Percentiles rank a stretch among this genome's conserved stretches.
phyloP scores from a whole-genome alignment of 2,797 vertebrate species.

The Remorina albescens region DNA sequence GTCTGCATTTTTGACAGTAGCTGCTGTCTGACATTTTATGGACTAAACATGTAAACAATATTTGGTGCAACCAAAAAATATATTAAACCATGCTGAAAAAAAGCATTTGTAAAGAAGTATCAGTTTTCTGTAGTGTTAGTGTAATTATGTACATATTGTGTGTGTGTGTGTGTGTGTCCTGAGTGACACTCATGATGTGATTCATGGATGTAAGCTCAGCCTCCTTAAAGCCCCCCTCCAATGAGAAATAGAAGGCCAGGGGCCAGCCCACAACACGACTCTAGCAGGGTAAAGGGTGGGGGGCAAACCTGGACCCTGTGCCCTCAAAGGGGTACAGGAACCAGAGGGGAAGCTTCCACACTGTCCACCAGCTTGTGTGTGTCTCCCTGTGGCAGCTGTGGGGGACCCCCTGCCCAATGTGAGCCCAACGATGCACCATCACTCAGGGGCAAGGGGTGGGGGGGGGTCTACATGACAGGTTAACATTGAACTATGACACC shows the following conservation, averaged over 20 bases:
- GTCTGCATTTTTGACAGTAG: background rate
- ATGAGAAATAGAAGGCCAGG: constrained; percentile 68
- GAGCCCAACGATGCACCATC: constrained; percentile 74
- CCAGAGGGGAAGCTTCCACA: constrained; percentile 60
- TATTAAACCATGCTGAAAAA: constrained; percentile 22
- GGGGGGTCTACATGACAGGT: constrained; percentile 63
- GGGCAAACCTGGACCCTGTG: constrained; percentile 70
- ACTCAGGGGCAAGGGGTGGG: constrained; percentile 56
- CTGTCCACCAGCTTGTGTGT: constrained; percentile 81
- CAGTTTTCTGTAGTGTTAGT: constrained; percentile 17
- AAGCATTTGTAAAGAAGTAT: constrained; percentile 1
- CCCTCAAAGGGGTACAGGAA: constrained; percentile 52
- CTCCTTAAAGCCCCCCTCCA: constrained; percentile 50
- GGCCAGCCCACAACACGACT: constrained; percentile 63
- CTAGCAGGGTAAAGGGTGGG: constrained; percentile 50
- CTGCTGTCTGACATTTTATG: constrained; percentile 15
- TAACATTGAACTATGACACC: constrained; percentile 85
- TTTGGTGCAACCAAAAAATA: background rate
- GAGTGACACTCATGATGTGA: constrained; percentile 54
- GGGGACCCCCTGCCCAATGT: constrained; percentile 69
- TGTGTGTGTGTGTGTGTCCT: constrained; percentile 25
- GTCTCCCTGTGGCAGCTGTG: constrained; percentile 87
- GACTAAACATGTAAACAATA: background rate
- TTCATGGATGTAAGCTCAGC: constrained; percentile 61
- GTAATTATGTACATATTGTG: constrained; percentile 44